Conservation (phyloP, 2,797 vertebrate species). For the Catamblyrhynchus diadema region DNA sequence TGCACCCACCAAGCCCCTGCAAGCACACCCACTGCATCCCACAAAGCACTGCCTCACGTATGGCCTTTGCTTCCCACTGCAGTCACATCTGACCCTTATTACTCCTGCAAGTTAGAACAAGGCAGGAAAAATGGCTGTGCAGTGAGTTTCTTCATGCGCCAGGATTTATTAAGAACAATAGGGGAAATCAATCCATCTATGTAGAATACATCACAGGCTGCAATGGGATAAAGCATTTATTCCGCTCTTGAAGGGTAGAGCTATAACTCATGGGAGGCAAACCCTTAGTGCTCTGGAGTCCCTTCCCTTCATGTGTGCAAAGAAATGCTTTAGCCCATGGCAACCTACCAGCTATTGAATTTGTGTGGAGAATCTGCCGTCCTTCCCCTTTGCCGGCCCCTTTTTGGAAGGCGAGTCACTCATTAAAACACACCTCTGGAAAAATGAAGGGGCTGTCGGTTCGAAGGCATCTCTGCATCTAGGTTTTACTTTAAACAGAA, state of each 20-base stretch:
- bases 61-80: slow-evolving; percentile 45
- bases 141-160: slow-evolving; percentile 54
- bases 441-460: slow-evolving; percentile 62
- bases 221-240: slow-evolving; percentile 70
- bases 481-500: slow-evolving; percentile 45
- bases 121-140: slow-evolving; percentile 65
- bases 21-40: not conserved
- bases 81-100: slow-evolving; percentile 62
- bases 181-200: slow-evolving; percentile 68
- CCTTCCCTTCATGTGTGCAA: slow-evolving; percentile 61
- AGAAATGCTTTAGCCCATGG: slow-evolving; percentile 63
- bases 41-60: not conserved
- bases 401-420: slow-evolving; percentile 63
- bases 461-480: slow-evolving; percentile 49
- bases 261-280: slow-evolving; percentile 69
- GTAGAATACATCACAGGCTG: slow-evolving; percentile 62
- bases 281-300: slow-evolving; percentile 59
- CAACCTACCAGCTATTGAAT: slow-evolving; percentile 62
- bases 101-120: slow-evolving; percentile 66
- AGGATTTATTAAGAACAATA: slow-evolving; percentile 71
- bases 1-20: not conserved
- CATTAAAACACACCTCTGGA: slow-evolving; percentile 66
- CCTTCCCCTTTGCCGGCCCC: slow-evolving; percentile 60
- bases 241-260: slow-evolving; percentile 67
- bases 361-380: slow-evolving; percentile 54